Base-by-base conservation (phyloP, 2,113 vertebrate species). In the Cephalopholis sonnerati region DNA sequence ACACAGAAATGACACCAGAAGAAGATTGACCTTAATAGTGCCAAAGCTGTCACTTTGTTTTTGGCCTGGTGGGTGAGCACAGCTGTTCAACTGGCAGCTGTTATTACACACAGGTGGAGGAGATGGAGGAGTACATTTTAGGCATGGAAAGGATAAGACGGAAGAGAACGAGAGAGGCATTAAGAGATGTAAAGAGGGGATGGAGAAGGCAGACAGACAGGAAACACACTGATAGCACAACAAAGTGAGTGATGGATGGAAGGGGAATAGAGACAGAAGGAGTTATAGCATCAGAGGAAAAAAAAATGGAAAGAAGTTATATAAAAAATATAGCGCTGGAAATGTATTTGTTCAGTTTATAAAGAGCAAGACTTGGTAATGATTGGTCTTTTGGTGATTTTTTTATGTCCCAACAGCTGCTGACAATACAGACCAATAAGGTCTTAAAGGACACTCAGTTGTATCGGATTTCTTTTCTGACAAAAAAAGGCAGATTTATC, bases 71-170 rank as follows among this genome's bases (percentile, higher is more conserved):
- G 72, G 83, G 78, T 83, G 77, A 87, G 72, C 79, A 65, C 82
- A 86, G 82, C 82, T 82, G 86, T 80, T 67, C 50, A 25, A 68
- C 51, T 67, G 67, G 64, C 73, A 78, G 48, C 73, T 77, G 90
- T 66, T 71, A 48, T 76, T 57, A 59, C 77, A 62, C 69, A 36
- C 22, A 77, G 70, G 77, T 78, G 46, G 41, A n/a, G 29, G 59
- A 84, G 71, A 72, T 36, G 71, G 70, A 62, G 22, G 20, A 41
- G 41, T 4, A 12, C 18, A 39, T 24, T n/a, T 39, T 64, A 20
- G n/a, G 5, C 9, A 27, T 16, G 7, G 25, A 71, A 36, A 17
- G 18, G 12, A 58, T 25, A 8, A 13, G 11, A 12, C 4, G 1
- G 9, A 41, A 58, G 44, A 24, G 27, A 39, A 58, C 0, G 3